Conservation (phyloP, 23 tunicate genomes). For the Corella eumyota region DNA sequence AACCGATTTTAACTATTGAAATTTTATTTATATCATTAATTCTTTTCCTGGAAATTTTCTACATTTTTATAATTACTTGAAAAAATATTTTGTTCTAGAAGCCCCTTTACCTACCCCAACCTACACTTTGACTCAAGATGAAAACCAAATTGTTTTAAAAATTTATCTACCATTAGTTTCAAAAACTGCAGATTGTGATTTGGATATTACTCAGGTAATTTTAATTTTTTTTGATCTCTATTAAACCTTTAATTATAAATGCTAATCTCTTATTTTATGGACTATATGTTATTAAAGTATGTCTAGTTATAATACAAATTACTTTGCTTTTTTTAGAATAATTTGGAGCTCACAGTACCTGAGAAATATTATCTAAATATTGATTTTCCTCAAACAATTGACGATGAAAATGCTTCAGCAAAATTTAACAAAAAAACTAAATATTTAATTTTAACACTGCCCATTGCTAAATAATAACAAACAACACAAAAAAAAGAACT, state of each 20-base stretch:
- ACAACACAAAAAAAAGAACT: not conserved
- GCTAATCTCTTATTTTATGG: too few species aligned
- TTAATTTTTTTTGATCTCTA: not conserved
- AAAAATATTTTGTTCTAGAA: not conserved
- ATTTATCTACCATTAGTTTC: constrained; percentile 31
- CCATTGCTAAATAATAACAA: constrained; percentile 2
- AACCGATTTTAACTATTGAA: too few species aligned
- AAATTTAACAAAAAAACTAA: constrained; percentile 43
- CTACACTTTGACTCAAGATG: constrained; percentile 5
- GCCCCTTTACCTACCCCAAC: constrained; percentile 7
- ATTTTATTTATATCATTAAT: too few species aligned
- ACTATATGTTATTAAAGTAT: too few species aligned
- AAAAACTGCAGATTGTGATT: constrained; percentile 39
- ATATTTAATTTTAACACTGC: constrained; percentile 27
- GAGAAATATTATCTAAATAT: constrained; percentile 28
- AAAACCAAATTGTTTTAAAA: constrained; percentile 13
- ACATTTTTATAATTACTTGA: too few species aligned
- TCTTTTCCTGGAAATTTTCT: too few species aligned
- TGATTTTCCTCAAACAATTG: constrained; percentile 6
- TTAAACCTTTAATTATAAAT: too few species aligned
- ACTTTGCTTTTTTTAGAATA: constrained; percentile 11
- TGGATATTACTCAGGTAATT: constrained; percentile 37
- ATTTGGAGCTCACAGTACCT: constrained; percentile 35
- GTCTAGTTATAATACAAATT: too few species aligned
- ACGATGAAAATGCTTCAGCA: constrained; percentile 35